Conservation (phyloP, 2,113 vertebrate species). For the Hippocampus mohnikei region DNA sequence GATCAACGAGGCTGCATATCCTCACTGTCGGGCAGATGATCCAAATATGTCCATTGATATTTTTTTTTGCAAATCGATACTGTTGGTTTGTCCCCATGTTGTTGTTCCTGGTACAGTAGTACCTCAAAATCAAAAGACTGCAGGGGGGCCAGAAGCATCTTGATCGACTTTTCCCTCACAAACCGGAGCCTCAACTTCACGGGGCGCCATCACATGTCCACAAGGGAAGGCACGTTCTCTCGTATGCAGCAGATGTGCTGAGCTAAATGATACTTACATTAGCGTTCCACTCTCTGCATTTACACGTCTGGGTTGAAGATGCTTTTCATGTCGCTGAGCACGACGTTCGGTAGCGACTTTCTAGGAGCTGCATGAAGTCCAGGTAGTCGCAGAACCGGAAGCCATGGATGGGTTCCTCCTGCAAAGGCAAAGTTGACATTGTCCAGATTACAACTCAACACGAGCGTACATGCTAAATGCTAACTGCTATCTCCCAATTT, state of each 20-base stretch:
- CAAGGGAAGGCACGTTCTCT: not conserved
- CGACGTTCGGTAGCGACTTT: conserved; percentile 77
- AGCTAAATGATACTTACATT: not conserved
- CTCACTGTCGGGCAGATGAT: too few species aligned
- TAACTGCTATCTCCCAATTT: too few species aligned
- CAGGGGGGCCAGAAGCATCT: too few species aligned
- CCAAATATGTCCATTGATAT: too few species aligned
- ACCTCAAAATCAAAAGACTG: not conserved
- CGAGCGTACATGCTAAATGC: too few species aligned
- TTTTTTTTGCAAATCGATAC: too few species aligned
- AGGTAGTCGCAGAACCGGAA: conserved; percentile 84
- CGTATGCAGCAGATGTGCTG: not conserved
- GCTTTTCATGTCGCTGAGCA: conserved; percentile 83
- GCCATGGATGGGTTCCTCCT: conserved; percentile 89
- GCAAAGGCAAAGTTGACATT: conserved; percentile 26
- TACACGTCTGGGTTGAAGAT: conserved; percentile 45
- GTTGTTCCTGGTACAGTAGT: not conserved
- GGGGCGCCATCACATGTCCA: not conserved
- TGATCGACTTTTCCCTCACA: not conserved
- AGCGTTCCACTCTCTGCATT: not conserved
- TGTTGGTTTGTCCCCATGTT: too few species aligned
- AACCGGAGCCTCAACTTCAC: not conserved
- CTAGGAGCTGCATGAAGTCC: conserved; percentile 85
- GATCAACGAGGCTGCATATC: too few species aligned
- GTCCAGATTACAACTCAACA: not conserved